These are phyloP conservation scores for Rhynchophorus ferrugineus DNA, from an alignment of 1,140 invertebrate species.

Conservation along the genomic window DNA sequence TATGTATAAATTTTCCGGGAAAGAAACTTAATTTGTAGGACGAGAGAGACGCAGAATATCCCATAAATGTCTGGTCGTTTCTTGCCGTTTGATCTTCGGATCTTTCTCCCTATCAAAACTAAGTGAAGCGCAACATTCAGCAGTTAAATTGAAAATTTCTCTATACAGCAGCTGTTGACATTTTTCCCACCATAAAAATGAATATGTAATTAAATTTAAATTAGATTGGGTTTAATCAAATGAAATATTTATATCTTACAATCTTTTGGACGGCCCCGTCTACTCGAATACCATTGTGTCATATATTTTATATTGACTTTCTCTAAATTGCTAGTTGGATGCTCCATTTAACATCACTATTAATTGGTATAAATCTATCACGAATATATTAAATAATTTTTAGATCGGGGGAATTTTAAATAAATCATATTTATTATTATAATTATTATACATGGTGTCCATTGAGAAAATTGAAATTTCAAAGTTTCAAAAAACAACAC, in stretches of 20 bases:
- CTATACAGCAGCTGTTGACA: conserved; percentile 25
- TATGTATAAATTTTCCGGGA: conserved; percentile 17
- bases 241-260: neutral
- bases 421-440: no score
- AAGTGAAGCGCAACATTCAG: conserved; percentile 20
- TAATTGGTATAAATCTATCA: no score
- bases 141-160: conserved; percentile 25
- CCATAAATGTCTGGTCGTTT: conserved; percentile 9
- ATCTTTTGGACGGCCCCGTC: neutral
- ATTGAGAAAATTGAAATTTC: no score
- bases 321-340: no score
- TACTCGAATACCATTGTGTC: no score
- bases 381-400: no score
- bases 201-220: conserved; percentile 27
- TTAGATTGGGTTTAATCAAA: conserved; percentile 21
- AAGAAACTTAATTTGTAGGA: conserved; percentile 19
- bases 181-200: conserved; percentile 21
- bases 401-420: no score
- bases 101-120: conserved; percentile 23
- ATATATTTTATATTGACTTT: no score
- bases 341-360: no score
- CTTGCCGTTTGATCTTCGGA: conserved; percentile 17
- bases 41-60: conserved; percentile 18
- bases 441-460: no score
- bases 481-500: no score